A percentile compares a stretch with the other conserved stretches of the same genome.
Evolutionary conservation across 2,888 invertebrate species (phyloP).

Genomic region (Drosophila phalerata): DNA sequence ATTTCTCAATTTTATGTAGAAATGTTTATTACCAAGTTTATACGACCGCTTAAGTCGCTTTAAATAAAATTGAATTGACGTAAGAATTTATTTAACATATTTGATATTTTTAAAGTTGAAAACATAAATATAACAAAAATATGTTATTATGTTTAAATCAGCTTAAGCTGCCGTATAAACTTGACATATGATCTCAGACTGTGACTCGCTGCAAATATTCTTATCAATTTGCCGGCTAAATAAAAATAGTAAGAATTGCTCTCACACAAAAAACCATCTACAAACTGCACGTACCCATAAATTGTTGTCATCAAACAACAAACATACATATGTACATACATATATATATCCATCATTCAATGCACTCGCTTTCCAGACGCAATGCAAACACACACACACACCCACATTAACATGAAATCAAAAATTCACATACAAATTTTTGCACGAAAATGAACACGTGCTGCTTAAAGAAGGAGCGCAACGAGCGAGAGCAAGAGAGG

Average conservation of each 20-base stretch:
- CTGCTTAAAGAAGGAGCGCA: constrained; percentile 54
- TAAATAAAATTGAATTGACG: no score
- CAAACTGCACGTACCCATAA: constrained; percentile 63
- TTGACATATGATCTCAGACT: constrained; percentile 3
- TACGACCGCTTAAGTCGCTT: no score
- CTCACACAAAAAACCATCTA: constrained; percentile 16
- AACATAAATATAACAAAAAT: no score
- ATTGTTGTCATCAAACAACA: constrained; percentile 67
- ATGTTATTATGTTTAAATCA: no score
- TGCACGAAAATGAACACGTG: constrained; percentile 79
- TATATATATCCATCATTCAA: constrained; percentile 6
- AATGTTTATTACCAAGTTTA: no score
- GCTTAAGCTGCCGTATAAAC: no score
- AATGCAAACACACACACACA: constrained; percentile 18
- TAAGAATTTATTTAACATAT: no score
- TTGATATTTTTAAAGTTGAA: no score
- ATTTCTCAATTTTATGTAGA: neutral
- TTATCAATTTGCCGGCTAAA: constrained; percentile 43
- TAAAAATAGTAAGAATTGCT: constrained; percentile 18
- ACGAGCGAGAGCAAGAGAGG: constrained; percentile 30
- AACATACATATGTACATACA: constrained; percentile 8
- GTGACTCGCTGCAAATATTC: constrained; percentile 19
- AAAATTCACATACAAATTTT: constrained; percentile 59
- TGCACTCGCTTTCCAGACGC: constrained; percentile 15
- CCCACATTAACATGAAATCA: constrained; percentile 14